Conservation (phyloP, 1,140 invertebrate species). For the Cataglyphis hispanica region DNA sequence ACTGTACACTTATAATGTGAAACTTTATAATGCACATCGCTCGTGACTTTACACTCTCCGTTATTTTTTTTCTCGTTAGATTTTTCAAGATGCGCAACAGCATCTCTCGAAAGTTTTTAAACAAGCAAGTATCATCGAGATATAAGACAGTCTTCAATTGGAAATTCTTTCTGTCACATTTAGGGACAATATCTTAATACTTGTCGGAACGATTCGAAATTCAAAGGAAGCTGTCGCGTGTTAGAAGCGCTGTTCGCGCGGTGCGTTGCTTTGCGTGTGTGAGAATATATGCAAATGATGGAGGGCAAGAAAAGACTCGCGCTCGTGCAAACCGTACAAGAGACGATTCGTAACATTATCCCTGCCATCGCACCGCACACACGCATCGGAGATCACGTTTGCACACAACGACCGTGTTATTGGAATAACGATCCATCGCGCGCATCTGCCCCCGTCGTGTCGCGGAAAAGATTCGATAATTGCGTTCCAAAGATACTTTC, state of each 20-base stretch:
- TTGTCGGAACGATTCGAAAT: no score
- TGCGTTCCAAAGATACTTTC: constrained; percentile 56
- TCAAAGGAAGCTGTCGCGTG: no score
- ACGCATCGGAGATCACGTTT: constrained; percentile 64
- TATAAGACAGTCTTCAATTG: not conserved
- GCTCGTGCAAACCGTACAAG: not conserved
- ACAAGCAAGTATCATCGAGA: not conserved
- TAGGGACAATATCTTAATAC: not conserved
- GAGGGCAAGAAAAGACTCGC: constrained; percentile 25
- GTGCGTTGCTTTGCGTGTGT: not conserved
- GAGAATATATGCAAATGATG: not conserved
- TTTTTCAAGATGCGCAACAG: not conserved
- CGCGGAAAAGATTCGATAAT: constrained; percentile 49
- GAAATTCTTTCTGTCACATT: not conserved
- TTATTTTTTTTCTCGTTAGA: not conserved
- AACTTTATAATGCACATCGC: not conserved
- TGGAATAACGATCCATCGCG: constrained; percentile 70
- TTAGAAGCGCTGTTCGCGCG: not conserved
- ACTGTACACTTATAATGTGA: not conserved
- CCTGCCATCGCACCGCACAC: not conserved
- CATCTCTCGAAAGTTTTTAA: not conserved
- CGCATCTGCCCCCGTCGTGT: constrained; percentile 61
- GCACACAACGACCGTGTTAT: constrained; percentile 64
- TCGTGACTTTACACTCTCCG: not conserved
- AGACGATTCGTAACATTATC: constrained; percentile 30